Conservation (phyloP, 1,140 invertebrate genomes). For the Oncopodura yosiiana region DNA sequence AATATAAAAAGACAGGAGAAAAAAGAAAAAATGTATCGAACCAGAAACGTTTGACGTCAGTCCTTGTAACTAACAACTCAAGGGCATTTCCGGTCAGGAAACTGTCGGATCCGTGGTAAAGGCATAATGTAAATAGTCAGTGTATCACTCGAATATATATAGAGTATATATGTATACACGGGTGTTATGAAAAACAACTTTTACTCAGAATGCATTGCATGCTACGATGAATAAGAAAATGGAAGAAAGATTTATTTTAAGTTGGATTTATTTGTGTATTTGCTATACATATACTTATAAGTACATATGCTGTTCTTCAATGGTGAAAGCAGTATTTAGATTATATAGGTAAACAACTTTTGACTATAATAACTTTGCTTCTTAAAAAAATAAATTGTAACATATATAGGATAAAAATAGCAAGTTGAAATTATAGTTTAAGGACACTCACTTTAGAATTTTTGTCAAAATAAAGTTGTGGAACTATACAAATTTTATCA, state of each 20-base stretch:
- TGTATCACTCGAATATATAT: no score
- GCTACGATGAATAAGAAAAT: neutral
- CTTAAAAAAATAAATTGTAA: neutral
- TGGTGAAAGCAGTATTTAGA: neutral
- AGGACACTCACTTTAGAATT: no score
- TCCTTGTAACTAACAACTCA: conserved; percentile 19
- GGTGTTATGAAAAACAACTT: no score
- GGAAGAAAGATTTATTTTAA: neutral
- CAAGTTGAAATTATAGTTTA: no score
- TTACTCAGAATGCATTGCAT: neutral
- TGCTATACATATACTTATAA: neutral
- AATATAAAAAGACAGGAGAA: no score
- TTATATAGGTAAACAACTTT: neutral
- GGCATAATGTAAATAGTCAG: neutral
- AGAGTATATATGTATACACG: no score
- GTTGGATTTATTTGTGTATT: neutral
- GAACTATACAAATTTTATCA: no score
- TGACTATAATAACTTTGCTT: neutral
- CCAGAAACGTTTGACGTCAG: conserved; percentile 28
- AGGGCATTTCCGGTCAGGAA: conserved; percentile 33
- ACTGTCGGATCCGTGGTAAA: neutral
- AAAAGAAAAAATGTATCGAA: no score
- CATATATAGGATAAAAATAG: neutral
- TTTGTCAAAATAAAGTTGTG: no score
- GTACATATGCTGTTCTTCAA: neutral